A percentile compares a stretch with the other conserved stretches of the same genome.
Conservation (phyloP, 2,797 vertebrate species). For the Xenops minutus region DNA sequence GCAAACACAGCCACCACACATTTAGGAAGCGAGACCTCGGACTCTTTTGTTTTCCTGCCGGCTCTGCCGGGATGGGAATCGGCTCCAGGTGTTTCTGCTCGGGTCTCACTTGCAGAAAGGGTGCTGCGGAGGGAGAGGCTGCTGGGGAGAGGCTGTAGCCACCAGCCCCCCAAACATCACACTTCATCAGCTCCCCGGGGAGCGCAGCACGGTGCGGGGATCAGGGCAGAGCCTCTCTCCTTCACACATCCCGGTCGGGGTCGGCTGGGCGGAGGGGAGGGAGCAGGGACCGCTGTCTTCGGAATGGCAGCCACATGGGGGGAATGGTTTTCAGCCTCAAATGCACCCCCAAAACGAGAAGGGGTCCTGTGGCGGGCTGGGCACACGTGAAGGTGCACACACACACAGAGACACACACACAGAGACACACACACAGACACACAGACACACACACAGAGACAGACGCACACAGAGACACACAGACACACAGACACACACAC, state of each 20-base stretch:
- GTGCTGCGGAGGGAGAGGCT: not conserved
- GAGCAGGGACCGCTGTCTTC: not conserved
- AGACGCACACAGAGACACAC: no score
- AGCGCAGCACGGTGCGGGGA: accelerated
- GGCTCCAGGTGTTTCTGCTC: constrained; percentile 22
- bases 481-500: no score
- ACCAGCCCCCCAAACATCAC: not conserved
- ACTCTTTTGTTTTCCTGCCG: not conserved
- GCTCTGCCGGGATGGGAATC: not conserved
- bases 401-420: no score
- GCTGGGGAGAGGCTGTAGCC: not conserved
- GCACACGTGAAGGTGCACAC: accelerated
- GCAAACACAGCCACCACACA: accelerated
- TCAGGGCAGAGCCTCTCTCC: accelerated
- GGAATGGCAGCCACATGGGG: not conserved
- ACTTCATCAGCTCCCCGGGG: not conserved
- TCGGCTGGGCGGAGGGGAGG: not conserved
- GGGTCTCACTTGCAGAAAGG: not conserved
- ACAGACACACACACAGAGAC: no score
- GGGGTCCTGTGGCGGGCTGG: accelerated
- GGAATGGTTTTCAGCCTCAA: not conserved
- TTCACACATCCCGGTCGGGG: not conserved
- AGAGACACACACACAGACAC: accelerated
- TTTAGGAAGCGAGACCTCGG: not conserved
- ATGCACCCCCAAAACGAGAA: accelerated